Percentiles rank a stretch among this genome's conserved stretches.
phyloP scores from a whole-genome alignment of 2,797 vertebrate species.

The Sebastes vulpes region DNA sequence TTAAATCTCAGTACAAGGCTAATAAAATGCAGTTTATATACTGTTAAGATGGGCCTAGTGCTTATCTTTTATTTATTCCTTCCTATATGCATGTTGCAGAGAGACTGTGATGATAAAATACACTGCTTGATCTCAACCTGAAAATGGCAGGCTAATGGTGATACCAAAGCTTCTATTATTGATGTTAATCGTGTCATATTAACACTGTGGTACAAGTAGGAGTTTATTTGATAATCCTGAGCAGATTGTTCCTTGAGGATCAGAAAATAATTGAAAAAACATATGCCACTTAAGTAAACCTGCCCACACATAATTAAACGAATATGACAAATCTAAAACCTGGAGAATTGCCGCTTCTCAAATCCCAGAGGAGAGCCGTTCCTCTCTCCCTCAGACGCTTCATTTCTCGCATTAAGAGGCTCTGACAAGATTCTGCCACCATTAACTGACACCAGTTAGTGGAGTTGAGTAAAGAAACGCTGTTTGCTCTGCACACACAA shows the following conservation, averaged over 20 bases:
- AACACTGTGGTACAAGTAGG: neutral
- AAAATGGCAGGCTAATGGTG: neutral
- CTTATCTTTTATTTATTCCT: conserved; percentile 39
- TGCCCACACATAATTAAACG: conserved; percentile 22
- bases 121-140: neutral
- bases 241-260: conserved; percentile 9
- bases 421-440: conserved; percentile 47
- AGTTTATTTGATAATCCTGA: conserved; percentile 9
- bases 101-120: conserved; percentile 16
- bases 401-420: conserved; percentile 51
- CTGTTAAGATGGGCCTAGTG: neutral
- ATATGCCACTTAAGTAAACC: conserved; percentile 17
- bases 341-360: conserved; percentile 33
- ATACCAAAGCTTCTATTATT: neutral
- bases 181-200: neutral
- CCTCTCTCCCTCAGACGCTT: conserved; percentile 23
- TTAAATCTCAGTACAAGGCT: conserved; percentile 35
- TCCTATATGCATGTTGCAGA: neutral
- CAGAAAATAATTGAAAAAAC: conserved; percentile 19
- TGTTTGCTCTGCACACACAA: conserved; percentile 84
- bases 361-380: conserved; percentile 11
- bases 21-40: conserved; percentile 26
- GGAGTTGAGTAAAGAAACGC: conserved; percentile 68
- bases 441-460: conserved; percentile 64
- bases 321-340: conserved; percentile 34